These are phyloP conservation scores for Caenorhabditis panamensis DNA, from an alignment of 2,888 invertebrate genomes.

Conservation along the genomic window DNA sequence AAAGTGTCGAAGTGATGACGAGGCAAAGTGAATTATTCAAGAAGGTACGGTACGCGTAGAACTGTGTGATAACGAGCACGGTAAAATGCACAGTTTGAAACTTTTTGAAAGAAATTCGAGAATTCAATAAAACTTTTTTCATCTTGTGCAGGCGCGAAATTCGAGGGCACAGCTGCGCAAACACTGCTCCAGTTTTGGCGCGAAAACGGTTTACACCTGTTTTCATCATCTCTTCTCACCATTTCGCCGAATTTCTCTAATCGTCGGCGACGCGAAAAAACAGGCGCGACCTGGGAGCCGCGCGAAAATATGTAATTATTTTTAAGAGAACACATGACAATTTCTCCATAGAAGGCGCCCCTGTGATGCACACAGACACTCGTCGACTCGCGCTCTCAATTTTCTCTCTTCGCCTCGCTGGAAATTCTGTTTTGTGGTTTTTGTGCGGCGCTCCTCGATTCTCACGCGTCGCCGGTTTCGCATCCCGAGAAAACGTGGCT, in stretches of 20 bases:
- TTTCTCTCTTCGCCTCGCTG: constrained; percentile 35
- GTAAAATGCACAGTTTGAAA: constrained; percentile 10
- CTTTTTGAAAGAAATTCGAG: no score
- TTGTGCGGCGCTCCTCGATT: no score
- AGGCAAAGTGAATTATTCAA: neutral
- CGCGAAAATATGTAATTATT: constrained; percentile 37
- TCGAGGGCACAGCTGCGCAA: constrained; percentile 22
- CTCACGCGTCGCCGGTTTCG: constrained; percentile 14
- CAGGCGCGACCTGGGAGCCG: neutral
- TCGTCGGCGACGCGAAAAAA: neutral
- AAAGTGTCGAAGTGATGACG: constrained; percentile 12
- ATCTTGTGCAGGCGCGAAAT: constrained; percentile 7
- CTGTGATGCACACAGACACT: constrained; percentile 26
- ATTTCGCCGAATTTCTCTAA: neutral
- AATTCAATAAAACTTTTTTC: constrained; percentile 22
- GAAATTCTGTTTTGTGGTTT: constrained; percentile 22
- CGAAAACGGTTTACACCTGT: constrained; percentile 9
- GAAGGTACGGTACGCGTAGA: constrained; percentile 6
- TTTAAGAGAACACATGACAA: constrained; percentile 19
- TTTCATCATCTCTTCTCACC: neutral
- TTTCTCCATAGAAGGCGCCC: constrained; percentile 13
- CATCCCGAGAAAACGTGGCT: constrained; percentile 19
- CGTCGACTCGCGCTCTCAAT: constrained; percentile 27
- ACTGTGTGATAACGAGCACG: constrained; percentile 30
- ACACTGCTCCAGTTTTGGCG: constrained; percentile 5